Evolutionary conservation across 2,888 invertebrate genomes (phyloP), one percentile per base, ranked within the genome.

Genomic region (Napeogenes inachia): DNA sequence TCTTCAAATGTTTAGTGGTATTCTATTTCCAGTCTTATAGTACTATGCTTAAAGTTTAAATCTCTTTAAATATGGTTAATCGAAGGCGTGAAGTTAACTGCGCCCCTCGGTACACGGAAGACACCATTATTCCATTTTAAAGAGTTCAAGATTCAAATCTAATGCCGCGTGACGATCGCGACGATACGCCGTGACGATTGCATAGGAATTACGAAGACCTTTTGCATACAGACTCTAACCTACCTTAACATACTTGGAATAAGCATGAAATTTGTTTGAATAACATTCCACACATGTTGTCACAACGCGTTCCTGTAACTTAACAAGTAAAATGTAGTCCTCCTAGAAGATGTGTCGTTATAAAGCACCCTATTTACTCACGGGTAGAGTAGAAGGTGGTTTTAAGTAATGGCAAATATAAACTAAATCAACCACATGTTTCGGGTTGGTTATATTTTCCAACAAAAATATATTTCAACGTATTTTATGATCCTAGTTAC

Each of bases 81-180:
- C 21, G n/a, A 60, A 63, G 63, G 65, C 67, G 63, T 63, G 56
- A 67, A 67, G 62, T 65, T 63, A 61, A 68, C 64, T 64, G 64
- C 65, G 59, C 68, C 68, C 71, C 68, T 69, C 69, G 64, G 72
- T 66, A 72, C 71, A 71, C 72, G 78, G 78, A 79, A 82, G 80
- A 80, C 76, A 73, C 77, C 79, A 80, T 84, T 84, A 84, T 74
- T 75, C 74, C 76, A 80, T 79, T 84, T 84, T 80, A 84, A 83
- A 80, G 81, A 82, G 83, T 85, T 84, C 82, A 81, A 84, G 81
- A 87, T 87, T 84, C 80, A 80, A 83, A 87, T 85, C 84, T 83
- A 84, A 85, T 83, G 84, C 81, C 70, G 82, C 85, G 84, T 86
- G 87, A 87, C 86, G 81, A 78, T 79, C 74, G 77, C 75, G 72